Base-by-base conservation (phyloP, 2,797 vertebrate genomes). In the Xyrichtys novacula region DNA sequence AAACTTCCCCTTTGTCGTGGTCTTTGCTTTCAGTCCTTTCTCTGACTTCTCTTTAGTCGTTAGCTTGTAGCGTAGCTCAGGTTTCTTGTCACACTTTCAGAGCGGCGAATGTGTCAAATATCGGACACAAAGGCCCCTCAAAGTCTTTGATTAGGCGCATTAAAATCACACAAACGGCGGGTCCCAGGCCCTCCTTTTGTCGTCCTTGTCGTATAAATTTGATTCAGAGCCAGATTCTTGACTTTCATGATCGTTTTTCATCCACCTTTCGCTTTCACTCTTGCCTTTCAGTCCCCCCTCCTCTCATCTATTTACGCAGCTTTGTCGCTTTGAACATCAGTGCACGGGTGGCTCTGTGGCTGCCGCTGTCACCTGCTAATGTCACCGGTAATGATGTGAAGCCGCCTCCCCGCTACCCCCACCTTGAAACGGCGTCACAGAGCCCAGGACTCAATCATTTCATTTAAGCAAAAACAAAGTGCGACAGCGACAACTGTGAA, bases 401-500 rank as follows among this genome's bases (percentile, higher is more conserved):
- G 74, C 68, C 61, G 77, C 5, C 49, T 76, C 17, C 65, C 19
- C n/a, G n/a, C n/a, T 4, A 12, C 43, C 43, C 11, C 15, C 25
- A 14, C 73, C 81, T 81, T 79, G 83, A 84, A 85, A 82, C 23
- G 39, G 38, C 59, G 36, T 80, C 84, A 83, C 70, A 10, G 46
- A 80, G 64, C 74, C 78, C 76, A 67, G 66, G 77, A 83, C 84
- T 88, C 89, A 82, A 87, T 89, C 89, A 89, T 88, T 84, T 69
- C 78, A 86, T 84, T 91, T 88, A 85, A 81, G 80, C 84, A 89
- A 90, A 89, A 91, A 88, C 84, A 91, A 91, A 91, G 79, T 88
- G 68, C 66, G 85, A 89, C 85, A 79, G 89, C 58, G 61, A 83
- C 85, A 79, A 86, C 80, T 74, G 83, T 44, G 76, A 84, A 76